Conservation (phyloP, 1,140 invertebrate genomes). For the Cotesia glomerata region DNA sequence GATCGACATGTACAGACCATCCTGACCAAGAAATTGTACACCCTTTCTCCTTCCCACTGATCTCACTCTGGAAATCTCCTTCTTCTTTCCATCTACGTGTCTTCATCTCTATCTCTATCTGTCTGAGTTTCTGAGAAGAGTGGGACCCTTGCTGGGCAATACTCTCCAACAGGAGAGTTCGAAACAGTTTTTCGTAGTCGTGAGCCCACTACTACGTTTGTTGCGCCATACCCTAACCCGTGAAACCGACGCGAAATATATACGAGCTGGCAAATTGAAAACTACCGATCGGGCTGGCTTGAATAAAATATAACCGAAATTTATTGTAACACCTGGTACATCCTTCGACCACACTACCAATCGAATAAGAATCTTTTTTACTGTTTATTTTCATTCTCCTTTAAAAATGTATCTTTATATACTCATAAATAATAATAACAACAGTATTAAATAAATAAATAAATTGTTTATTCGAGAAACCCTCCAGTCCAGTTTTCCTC, state of each 20-base stretch:
- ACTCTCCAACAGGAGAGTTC: no score
- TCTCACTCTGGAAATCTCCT: slow-evolving; percentile 29
- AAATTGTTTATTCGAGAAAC: no score
- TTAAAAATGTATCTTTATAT: slow-evolving; percentile 1
- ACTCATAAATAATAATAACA: background rate
- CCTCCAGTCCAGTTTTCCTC: no score
- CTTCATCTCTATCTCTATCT: slow-evolving; percentile 4
- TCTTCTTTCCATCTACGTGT: slow-evolving; percentile 8
- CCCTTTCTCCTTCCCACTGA: slow-evolving; percentile 31
- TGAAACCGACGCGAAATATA: slow-evolving; percentile 54
- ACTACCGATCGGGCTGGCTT: slow-evolving; percentile 60
- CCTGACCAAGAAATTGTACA: slow-evolving; percentile 60
- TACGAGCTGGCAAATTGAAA: slow-evolving; percentile 63
- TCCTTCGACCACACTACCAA: slow-evolving; percentile 40
- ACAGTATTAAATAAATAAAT: no score
- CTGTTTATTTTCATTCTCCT: slow-evolving; percentile 14
- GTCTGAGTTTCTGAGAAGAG: background rate
- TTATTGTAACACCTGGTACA: slow-evolving; percentile 63
- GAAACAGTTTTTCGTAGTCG: background rate
- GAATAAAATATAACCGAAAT: slow-evolving; percentile 64
- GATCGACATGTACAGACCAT: slow-evolving; percentile 31
- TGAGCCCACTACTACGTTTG: background rate
- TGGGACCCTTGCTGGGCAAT: background rate
- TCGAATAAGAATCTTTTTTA: slow-evolving; percentile 27
- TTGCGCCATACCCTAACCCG: slow-evolving; percentile 29